Base-by-base conservation (phyloP, 1,140 invertebrate genomes). In the Procambarus virginalis region DNA sequence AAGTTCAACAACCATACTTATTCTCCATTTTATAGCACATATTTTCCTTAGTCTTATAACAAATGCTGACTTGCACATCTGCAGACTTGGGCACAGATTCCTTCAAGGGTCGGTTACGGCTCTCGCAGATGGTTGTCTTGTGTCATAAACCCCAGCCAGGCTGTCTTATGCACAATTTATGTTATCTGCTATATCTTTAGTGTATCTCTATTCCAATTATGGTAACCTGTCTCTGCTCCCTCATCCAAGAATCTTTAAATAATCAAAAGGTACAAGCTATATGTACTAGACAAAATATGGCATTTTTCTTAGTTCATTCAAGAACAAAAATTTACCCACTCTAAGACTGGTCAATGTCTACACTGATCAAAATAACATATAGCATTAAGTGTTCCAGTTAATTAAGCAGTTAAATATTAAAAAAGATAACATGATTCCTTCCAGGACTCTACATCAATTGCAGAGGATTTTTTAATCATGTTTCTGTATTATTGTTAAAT, bases 131-230 rank as follows among this genome's bases (percentile, higher is more conserved):
- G 79, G 79, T 81, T n/a, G 60, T 81, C 22, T 55, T 58, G n/a
- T n/a, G 68, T 73, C 51, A 81, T 17, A 81, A 81, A 58, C 55
- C 79, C 49, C 48, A 34, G 79, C 79, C 79, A 81, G 79, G 79
- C 79, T 81, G 79, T 81, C 79, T 73, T 73, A 73, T 9, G 22
- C 22, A 60, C 20, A 60, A 58, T 78, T 49, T 48, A 20, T 58
- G 79, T 60, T 22, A 51, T 58, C 55, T 20, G n/a, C 22, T 48
- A 22, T 10, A 8, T 34, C 4, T 22, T 6, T 34, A 49, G 0
- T 58, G 14, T 58, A 55, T 58, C 20, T 22, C 10, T 51, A 58
- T 4, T 20, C 58, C 20, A 55, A 60, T 14, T 81, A 34, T 22
- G 20, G 79, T 22, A 73, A 73, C 68, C 68, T 73, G 60, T 64